Base-by-base conservation (phyloP, 1,140 invertebrate species). In the Microvelia longipes region DNA sequence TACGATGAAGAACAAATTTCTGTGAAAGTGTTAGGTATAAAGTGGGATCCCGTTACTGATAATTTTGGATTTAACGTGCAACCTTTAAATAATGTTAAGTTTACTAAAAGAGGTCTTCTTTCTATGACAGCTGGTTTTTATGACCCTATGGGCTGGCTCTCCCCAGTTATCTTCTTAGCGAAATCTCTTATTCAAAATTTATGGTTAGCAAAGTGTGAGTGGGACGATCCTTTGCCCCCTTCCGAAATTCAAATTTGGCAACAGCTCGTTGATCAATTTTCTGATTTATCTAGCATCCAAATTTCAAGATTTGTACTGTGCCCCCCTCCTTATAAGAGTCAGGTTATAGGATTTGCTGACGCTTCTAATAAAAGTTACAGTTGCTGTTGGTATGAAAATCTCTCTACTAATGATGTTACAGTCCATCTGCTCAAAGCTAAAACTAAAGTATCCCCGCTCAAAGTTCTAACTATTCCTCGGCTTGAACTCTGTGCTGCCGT, bases 401-500 rank as follows among this genome's bases (percentile, higher is more conserved):
- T 69, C 1, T 11, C 29, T 19, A 29, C 68, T n/a, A 65, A 65
- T 1, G 25, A 19, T 13, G 24, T 62, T 15, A 66, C 28, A 50
- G 26, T 68, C 0, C 35, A 61, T 13, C 68, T 81, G 68, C 63
- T 81, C 13, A 69, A 25, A 27, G 65, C 78, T 0, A 82, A 82
- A 73, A 70, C 74, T 5, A 75, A 75, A 72, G 79, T 82, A 1
- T 75, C 79, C 2, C 80, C 81, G 2, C 27, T 80, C 0, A 78
- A 80, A 75, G 68, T 71, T 11, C 64, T 75, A n/a, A 70, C 80
- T 2, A 74, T 80, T 70, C 76, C 80, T 5, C 19, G 79, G 29
- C 66, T 81, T n/a, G 81, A 83, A 71, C 72, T 82, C 0, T 78
- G 74, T 27, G 80, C 75, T 2, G 79, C 80, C 0, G 30, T 78